Evolutionary conservation across 2,797 vertebrate species (phyloP).

Genomic region (Gymnoscopelus microlampas): DNA sequence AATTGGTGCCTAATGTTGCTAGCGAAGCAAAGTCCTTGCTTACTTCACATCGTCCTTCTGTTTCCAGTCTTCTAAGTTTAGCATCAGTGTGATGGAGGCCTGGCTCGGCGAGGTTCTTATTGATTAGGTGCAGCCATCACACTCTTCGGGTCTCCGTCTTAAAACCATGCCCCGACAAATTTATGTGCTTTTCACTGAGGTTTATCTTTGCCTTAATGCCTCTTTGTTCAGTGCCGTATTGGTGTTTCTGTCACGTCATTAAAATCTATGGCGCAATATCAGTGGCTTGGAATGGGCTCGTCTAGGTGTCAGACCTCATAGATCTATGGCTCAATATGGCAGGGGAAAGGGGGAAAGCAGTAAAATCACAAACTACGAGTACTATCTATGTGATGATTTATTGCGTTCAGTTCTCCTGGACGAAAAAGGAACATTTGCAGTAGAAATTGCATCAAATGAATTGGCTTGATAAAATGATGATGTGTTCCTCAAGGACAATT

Average conservation of each 20-base stretch:
- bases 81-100: conserved; percentile 56
- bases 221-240: conserved; percentile 80
- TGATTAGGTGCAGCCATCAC: conserved; percentile 72
- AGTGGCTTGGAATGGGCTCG: conserved; percentile 75
- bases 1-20: conserved; percentile 29
- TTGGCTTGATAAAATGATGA: conserved; percentile 40
- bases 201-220: conserved; percentile 80
- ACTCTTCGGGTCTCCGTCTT: conserved; percentile 63
- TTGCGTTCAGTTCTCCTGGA: conserved; percentile 38
- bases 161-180: conserved; percentile 61
- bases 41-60: conserved; percentile 32
- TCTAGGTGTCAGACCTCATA: conserved; percentile 66
- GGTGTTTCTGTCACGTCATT: conserved; percentile 80
- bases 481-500: conserved; percentile 44
- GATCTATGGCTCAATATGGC: conserved; percentile 77
- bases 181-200: conserved; percentile 72
- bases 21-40: conserved; percentile 37
- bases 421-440: conserved; percentile 42
- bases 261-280: conserved; percentile 81
- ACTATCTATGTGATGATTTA: conserved; percentile 67
- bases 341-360: conserved; percentile 42
- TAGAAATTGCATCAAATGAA: conserved; percentile 41
- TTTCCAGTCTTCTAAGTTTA: conserved; percentile 39
- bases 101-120: conserved; percentile 73
- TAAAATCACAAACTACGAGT: conserved; percentile 61